Evolutionary conservation across 2,888 invertebrate genomes (phyloP).

Genomic region (Pomacea canaliculata): DNA sequence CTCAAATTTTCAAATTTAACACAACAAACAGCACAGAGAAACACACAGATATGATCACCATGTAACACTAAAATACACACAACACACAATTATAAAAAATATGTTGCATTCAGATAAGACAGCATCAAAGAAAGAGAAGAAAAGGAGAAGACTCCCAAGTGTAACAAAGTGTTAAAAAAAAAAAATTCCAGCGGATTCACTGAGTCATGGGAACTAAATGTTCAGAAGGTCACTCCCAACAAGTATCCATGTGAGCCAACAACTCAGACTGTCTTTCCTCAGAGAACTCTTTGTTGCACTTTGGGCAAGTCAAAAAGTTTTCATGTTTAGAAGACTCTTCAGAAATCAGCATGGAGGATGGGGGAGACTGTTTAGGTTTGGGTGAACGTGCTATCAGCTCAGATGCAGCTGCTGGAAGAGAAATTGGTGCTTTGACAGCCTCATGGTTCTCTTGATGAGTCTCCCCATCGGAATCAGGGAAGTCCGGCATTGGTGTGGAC

Average conservation of each 20-base stretch:
- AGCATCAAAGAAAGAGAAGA: neutral
- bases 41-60: neutral
- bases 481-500: slow-evolving; percentile 4
- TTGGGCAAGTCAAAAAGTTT: slow-evolving; percentile 53
- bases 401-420: slow-evolving; percentile 20
- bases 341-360: slow-evolving; percentile 14
- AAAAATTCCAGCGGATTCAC: too few species aligned
- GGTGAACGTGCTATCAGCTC: slow-evolving; percentile 15
- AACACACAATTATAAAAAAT: neutral
- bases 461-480: slow-evolving; percentile 19
- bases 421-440: slow-evolving; percentile 7
- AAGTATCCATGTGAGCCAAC: slow-evolving; percentile 55
- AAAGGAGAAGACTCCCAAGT: neutral
- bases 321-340: slow-evolving; percentile 7
- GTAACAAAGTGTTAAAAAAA: too few species aligned
- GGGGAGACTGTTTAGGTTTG: neutral
- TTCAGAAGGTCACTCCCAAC: slow-evolving; percentile 43
- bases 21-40: neutral
- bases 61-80: neutral
- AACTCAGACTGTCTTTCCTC: slow-evolving; percentile 48
- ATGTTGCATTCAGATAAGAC: neutral
- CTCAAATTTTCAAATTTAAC: too few species aligned
- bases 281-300: slow-evolving; percentile 52
- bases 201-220: too few species aligned
- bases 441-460: neutral